A percentile compares a stretch with the other conserved stretches of the same genome.
Conservation (phyloP, 2,797 vertebrate species). For the Enteromius fasciolatus region DNA sequence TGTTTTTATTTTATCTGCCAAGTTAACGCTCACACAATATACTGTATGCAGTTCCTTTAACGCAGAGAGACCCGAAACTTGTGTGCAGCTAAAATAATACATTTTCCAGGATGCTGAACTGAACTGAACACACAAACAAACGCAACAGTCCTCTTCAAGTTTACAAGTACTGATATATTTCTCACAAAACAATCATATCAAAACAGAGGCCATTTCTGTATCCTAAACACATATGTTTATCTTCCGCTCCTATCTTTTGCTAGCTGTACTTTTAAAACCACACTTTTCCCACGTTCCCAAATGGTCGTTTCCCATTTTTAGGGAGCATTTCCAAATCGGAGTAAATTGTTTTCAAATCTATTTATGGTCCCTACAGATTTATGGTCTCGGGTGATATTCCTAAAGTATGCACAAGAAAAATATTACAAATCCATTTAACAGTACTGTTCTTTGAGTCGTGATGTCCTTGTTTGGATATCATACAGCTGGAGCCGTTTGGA, state of each 20-base stretch:
- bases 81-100: not conserved
- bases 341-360: constrained; percentile 41
- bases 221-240: constrained; percentile 34
- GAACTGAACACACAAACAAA: constrained; percentile 20
- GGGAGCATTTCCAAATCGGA: constrained; percentile 40
- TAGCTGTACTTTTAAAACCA: constrained; percentile 24
- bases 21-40: not conserved
- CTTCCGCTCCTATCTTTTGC: constrained; percentile 18
- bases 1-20: not conserved
- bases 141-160: not conserved
- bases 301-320: constrained; percentile 40
- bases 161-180: constrained; percentile 20
- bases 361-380: constrained; percentile 15
- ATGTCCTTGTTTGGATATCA: constrained; percentile 25
- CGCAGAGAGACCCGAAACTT: not conserved
- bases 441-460: constrained; percentile 1
- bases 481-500: not conserved
- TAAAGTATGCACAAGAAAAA: constrained; percentile 41
- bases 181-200: constrained; percentile 1
- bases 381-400: constrained; percentile 32
- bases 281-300: constrained; percentile 47
- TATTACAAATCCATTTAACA: constrained; percentile 15
- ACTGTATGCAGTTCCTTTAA: not conserved
- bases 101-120: constrained; percentile 7
- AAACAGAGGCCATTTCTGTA: constrained; percentile 13